Evolutionary conservation across 2,113 vertebrate species (phyloP), one percentile per base, ranked within the genome.

Genomic region (Potamarius usumacintae): DNA sequence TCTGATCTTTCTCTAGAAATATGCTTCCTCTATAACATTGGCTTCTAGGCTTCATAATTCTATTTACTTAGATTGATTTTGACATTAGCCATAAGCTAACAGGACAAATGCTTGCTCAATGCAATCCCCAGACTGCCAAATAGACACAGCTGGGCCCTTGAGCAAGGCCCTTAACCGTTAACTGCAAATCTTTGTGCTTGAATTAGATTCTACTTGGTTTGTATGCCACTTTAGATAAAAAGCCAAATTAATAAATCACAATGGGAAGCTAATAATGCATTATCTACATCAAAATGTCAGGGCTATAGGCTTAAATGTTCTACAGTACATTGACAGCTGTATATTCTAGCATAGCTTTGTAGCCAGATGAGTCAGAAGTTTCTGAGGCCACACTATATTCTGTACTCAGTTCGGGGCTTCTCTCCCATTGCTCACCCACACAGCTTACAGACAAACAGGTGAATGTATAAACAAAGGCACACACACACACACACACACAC

Each of bases 271-370:
- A 9, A 17, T 30, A 57, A 53, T 30, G n/a, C 12, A 30, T 80
- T 57, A 80, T 58, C 77, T 80, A 27, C 52, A 80, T 57, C 53
- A 30, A 57, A 57, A 80, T 80, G 77, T 57, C 77, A 80, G n/a
- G 53, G n/a, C 77, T 8, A 10, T 53, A 20, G 77, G 77, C 77
- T 30, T 80, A 80, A 80, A 58, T 80, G 53, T 80, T 5, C 1
- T 9, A 80, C n/a, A n/a, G n/a, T n/a, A n/a, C 27, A 58, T 2
- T 80, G 78, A 60, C 78, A 58, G 78, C 78, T 80, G 78, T 5
- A 55, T 34, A 20, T 34, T 27, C 15, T 58, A 20, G 55, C n/a
- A 57, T 30, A 27, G 27, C 55, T 34, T 58, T 58, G 27, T 58
- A 58, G 15, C 14, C 8, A 25, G 55, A 80, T 79, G n/a, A 80